These are phyloP conservation scores for Diprion similis DNA, from an alignment of 1,140 invertebrate genomes.

Conservation along the genomic window DNA sequence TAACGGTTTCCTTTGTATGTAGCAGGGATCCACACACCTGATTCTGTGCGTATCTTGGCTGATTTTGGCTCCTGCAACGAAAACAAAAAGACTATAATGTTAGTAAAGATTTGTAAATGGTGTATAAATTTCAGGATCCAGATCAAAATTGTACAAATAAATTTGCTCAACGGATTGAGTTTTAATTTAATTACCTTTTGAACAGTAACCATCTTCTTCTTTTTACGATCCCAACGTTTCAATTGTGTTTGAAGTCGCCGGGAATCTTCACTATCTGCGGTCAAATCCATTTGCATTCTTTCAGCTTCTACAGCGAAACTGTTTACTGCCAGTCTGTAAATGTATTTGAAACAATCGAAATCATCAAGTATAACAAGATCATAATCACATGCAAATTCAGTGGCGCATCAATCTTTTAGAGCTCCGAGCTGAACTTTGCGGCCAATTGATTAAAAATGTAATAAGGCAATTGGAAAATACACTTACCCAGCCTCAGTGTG, in stretches of 20 bases:
- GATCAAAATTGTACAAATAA: constrained; percentile 10
- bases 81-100: constrained; percentile 30
- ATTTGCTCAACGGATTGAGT: constrained; percentile 9
- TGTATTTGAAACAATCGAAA: background rate
- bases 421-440: background rate
- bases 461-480: constrained; percentile 8
- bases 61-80: constrained; percentile 63
- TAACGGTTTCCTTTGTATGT: constrained; percentile 93
- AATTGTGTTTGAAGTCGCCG: constrained; percentile 66
- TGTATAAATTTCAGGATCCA: constrained; percentile 12
- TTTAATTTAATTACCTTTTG: constrained; percentile 61
- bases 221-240: constrained; percentile 88
- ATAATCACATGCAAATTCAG: background rate
- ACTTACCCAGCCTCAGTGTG: constrained; percentile 87
- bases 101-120: constrained; percentile 14
- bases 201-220: constrained; percentile 88
- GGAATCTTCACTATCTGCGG: constrained; percentile 76
- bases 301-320: constrained; percentile 77
- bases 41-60: constrained; percentile 93
- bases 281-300: constrained; percentile 79
- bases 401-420: constrained; percentile 2
- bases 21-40: constrained; percentile 91
- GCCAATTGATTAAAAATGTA: constrained; percentile 1
- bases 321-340: constrained; percentile 74
- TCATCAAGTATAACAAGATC: constrained; percentile 16